A percentile compares a stretch with the other conserved stretches of the same genome.
phyloP scores from a whole-genome alignment of 30 jellyfish, hydroid and myxozoan species.

The Hydractinia echinata region DNA sequence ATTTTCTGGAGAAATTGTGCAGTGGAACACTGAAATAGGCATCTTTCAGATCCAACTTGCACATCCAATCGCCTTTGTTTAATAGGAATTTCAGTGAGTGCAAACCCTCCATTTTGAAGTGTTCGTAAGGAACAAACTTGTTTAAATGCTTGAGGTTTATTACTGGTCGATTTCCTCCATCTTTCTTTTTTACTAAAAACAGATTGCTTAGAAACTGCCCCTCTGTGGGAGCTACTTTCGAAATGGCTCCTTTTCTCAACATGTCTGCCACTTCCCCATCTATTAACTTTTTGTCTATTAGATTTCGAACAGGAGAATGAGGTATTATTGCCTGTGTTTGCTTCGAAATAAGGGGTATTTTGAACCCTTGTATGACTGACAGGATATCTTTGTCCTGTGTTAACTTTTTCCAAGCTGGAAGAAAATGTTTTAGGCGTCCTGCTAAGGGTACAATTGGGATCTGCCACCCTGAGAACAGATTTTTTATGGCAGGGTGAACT shows the following conservation, averaged over 20 bases:
- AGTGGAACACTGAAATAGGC: constrained; percentile 5
- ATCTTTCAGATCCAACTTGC: background rate
- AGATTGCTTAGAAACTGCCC: background rate
- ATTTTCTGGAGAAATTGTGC: background rate
- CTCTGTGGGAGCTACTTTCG: background rate
- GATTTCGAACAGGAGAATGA: background rate
- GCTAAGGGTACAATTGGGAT: constrained; percentile 1
- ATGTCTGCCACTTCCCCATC: constrained; percentile 10
- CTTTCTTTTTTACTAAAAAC: background rate
- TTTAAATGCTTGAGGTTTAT: background rate
- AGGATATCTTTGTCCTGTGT: constrained; percentile 1
- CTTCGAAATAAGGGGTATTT: background rate
- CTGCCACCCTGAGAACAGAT: constrained; percentile 1
- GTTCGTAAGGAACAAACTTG: constrained; percentile 13
- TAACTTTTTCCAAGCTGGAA: background rate
- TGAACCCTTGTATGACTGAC: background rate
- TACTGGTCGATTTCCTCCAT: constrained; percentile 6
- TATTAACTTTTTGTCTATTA: background rate
- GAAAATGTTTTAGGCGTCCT: constrained; percentile 1
- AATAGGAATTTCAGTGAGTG: background rate
- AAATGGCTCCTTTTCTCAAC: background rate
- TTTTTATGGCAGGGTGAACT: background rate
- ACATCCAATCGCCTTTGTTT: background rate
- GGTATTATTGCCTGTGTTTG: background rate
- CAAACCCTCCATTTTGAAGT: constrained; percentile 19